Evolutionary conservation across 2,888 invertebrate genomes (phyloP).

Genomic region (Cheilosia soror): DNA sequence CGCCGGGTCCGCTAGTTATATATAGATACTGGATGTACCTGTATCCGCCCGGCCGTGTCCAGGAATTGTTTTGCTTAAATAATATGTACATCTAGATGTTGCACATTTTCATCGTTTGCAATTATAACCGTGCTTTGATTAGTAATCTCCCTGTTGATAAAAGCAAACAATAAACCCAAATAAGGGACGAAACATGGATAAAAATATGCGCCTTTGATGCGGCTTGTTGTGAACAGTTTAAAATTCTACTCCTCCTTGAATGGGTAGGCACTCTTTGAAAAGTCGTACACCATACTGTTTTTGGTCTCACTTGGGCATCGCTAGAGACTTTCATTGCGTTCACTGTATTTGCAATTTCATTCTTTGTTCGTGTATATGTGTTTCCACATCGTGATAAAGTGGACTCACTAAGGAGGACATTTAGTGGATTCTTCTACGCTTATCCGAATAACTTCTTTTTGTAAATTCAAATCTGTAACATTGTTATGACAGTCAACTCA

Average conservation of each 20-base stretch:
- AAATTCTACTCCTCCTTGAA: not conserved
- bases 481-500: slow-evolving; percentile 36
- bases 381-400: slow-evolving; percentile 29
- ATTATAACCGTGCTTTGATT: too few species aligned
- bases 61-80: too few species aligned
- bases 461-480: slow-evolving; percentile 51
- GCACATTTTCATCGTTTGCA: too few species aligned
- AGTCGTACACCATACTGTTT: not conserved
- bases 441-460: slow-evolving; percentile 28
- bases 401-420: slow-evolving; percentile 22
- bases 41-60: too few species aligned
- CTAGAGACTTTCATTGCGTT: slow-evolving; percentile 43
- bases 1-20: too few species aligned
- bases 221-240: slow-evolving; percentile 9
- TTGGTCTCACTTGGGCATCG: not conserved
- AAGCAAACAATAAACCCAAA: not conserved
- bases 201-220: not conserved
- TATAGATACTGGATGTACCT: too few species aligned
- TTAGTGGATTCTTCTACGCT: slow-evolving; percentile 4
- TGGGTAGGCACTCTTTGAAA: slow-evolving; percentile 4
- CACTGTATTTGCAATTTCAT: slow-evolving; percentile 33
- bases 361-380: not conserved
- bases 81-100: too few species aligned
- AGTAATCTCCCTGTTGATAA: too few species aligned
- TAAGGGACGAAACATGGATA: not conserved